Conservation (phyloP, 2,113 vertebrate species). For the Apteryx owenii region DNA sequence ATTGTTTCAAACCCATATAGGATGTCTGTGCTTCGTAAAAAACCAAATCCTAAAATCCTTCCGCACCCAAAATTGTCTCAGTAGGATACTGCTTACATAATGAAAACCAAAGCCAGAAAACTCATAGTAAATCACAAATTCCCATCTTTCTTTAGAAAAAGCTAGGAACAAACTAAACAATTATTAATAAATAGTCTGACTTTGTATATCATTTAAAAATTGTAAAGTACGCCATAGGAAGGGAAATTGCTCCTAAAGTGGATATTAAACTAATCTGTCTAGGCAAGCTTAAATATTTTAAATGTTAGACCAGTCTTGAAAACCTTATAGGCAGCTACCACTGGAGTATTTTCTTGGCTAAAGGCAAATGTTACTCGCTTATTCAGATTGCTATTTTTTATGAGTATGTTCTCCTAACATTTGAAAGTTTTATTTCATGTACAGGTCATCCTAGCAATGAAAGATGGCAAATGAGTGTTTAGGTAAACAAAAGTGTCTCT, state of each 20-base stretch:
- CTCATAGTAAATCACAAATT: not conserved
- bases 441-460: not conserved
- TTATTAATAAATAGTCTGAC: not conserved
- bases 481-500: not conserved
- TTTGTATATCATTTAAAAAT: not conserved
- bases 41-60: not conserved
- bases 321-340: not conserved
- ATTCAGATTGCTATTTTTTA: not conserved
- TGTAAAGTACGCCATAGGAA: not conserved
- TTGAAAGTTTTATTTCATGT: not conserved
- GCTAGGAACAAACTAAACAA: not conserved
- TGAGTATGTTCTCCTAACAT: not conserved
- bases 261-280: not conserved
- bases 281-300: not conserved
- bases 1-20: not conserved
- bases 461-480: not conserved
- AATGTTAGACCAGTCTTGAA: not conserved
- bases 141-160: not conserved
- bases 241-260: not conserved
- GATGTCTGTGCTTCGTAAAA: not conserved
- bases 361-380: not conserved
- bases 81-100: not conserved
- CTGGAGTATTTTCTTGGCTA: not conserved
- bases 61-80: not conserved
- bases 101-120: not conserved